phyloP scores from a whole-genome alignment of 2,888 invertebrate genomes.

The Conus canariensis region DNA sequence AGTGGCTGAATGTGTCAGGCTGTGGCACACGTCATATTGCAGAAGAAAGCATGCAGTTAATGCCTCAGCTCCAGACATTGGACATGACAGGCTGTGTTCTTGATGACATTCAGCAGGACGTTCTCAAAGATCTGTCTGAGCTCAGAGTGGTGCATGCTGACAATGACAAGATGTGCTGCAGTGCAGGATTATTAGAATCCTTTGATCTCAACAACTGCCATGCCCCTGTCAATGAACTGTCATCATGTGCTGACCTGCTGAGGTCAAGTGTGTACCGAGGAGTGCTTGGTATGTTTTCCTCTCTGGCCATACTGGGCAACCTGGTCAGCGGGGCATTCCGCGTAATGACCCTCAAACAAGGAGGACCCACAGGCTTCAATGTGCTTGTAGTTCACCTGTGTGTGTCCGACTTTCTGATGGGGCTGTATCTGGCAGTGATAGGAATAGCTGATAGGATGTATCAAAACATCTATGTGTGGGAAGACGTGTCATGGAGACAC shows the following conservation, averaged over 20 bases:
- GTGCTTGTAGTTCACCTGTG: constrained; percentile 6
- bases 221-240: constrained; percentile 67
- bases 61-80: neutral
- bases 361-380: neutral
- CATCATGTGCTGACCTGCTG: constrained; percentile 71
- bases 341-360: constrained; percentile 47
- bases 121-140: constrained; percentile 20
- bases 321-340: constrained; percentile 27
- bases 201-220: constrained; percentile 54
- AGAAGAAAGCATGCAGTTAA: neutral
- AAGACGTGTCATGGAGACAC: constrained; percentile 8
- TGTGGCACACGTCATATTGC: neutral
- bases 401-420: constrained; percentile 27
- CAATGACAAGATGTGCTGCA: constrained; percentile 39
- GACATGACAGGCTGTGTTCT: constrained; percentile 3
- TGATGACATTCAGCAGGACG: neutral
- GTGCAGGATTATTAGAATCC: neutral
- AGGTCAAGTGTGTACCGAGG: constrained; percentile 62
- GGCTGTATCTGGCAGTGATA: neutral
- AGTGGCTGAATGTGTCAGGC: neutral
- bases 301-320: constrained; percentile 26
- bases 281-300: constrained; percentile 58
- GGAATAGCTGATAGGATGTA: constrained; percentile 6
- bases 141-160: constrained; percentile 2
- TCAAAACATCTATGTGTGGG: neutral